phyloP scores from a whole-genome alignment of 2,797 vertebrate species.

The Thamnophis elegans region DNA sequence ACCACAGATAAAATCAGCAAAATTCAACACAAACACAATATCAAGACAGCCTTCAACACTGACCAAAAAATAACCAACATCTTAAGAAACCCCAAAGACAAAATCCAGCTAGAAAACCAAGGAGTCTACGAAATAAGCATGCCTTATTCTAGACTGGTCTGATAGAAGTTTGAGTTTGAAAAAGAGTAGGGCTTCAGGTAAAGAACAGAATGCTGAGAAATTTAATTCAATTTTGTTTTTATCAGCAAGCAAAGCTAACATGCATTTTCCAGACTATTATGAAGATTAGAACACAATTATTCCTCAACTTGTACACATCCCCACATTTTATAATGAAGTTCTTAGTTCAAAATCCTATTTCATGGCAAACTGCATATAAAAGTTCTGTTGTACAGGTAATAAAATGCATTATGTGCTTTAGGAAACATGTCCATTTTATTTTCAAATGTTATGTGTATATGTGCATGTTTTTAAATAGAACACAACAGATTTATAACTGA shows the following conservation, averaged over 20 bases:
- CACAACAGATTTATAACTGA: not conserved
- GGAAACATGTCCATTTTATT: not conserved
- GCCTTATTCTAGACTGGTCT: not conserved
- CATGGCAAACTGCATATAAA: not conserved
- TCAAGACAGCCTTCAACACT: too few species aligned
- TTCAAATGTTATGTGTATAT: not conserved
- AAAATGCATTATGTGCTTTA: not conserved
- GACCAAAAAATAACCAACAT: too few species aligned
- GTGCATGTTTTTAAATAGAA: not conserved
- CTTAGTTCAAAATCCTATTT: not conserved
- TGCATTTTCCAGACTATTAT: not conserved
- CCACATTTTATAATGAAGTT: not conserved
- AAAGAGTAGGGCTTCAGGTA: not conserved
- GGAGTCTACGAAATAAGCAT: not conserved
- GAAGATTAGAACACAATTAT: not conserved
- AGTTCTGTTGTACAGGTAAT: not conserved
- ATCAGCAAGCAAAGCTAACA: not conserved
- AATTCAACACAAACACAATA: too few species aligned
- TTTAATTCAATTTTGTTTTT: not conserved
- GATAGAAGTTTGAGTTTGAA: not conserved
- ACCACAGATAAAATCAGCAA: too few species aligned
- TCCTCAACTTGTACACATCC: not conserved
- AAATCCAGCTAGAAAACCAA: too few species aligned
- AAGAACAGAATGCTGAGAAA: not conserved
- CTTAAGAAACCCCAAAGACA: too few species aligned